Conservation (phyloP, 1,140 invertebrate genomes). For the Potamilus streckersoni region DNA sequence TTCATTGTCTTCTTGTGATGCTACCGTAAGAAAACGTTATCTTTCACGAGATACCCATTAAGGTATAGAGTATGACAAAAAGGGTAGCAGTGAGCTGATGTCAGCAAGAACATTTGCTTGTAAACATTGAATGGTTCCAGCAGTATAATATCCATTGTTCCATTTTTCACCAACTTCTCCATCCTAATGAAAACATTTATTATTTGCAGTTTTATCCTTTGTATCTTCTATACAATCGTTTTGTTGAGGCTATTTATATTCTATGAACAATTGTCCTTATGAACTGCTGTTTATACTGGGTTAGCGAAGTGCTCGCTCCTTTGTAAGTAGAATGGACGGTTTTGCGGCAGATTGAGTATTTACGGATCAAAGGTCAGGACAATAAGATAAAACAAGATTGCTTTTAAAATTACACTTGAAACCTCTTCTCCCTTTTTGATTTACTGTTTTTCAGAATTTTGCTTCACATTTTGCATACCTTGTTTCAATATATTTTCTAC, state of each 20-base stretch:
- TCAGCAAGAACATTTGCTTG: constrained; percentile 1
- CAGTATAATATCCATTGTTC: constrained; percentile 9
- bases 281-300: no score
- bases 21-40: not conserved
- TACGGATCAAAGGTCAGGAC: not conserved
- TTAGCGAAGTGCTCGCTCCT: not conserved
- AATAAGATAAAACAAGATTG: not conserved
- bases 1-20: not conserved
- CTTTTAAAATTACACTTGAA: not conserved
- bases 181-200: not conserved
- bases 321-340: constrained; percentile 1
- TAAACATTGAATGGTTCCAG: not conserved
- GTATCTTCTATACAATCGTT: not conserved
- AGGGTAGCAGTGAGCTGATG: not conserved
- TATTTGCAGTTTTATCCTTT: not conserved
- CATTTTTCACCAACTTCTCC: not conserved
- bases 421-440: not conserved
- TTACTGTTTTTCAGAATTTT: not conserved
- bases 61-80: not conserved
- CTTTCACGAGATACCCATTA: not conserved
- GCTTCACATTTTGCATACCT: not conserved
- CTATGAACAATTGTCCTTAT: not conserved
- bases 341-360: not conserved
- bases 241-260: not conserved
- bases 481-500: not conserved